Conservation (phyloP, 2,113 vertebrate genomes). For the Lophochroa leadbeateri region DNA sequence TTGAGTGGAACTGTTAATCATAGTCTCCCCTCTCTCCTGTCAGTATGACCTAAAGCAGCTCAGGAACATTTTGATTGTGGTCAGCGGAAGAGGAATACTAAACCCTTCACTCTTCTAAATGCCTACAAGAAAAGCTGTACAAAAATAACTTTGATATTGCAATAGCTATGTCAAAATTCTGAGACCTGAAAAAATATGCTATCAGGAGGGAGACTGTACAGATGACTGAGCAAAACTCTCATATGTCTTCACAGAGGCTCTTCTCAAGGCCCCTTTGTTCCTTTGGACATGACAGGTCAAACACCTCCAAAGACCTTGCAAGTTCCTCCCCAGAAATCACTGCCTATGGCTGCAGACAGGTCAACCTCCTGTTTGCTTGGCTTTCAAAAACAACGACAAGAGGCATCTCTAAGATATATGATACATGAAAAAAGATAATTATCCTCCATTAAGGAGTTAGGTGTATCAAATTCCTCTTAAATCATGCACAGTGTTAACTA, state of each 20-base stretch:
- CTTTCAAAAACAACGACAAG: neutral
- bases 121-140: neutral
- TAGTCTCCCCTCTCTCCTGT: neutral
- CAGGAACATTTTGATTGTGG: neutral
- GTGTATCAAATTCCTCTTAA: neutral
- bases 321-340: neutral
- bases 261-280: neutral
- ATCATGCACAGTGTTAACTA: neutral
- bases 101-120: fast-evolving
- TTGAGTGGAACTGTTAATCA: neutral
- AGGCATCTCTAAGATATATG: neutral
- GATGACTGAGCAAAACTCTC: neutral
- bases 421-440: neutral
- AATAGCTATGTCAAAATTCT: neutral
- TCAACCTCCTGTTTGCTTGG: neutral
- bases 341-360: neutral
- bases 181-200: neutral
- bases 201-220: neutral
- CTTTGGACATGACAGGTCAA: neutral
- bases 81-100: neutral
- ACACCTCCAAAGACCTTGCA: neutral
- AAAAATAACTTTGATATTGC: neutral
- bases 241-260: neutral
- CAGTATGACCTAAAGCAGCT: neutral
- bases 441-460: neutral